Evolutionary conservation across 2,888 invertebrate genomes (phyloP).

Genomic region (Heliconius erato): DNA sequence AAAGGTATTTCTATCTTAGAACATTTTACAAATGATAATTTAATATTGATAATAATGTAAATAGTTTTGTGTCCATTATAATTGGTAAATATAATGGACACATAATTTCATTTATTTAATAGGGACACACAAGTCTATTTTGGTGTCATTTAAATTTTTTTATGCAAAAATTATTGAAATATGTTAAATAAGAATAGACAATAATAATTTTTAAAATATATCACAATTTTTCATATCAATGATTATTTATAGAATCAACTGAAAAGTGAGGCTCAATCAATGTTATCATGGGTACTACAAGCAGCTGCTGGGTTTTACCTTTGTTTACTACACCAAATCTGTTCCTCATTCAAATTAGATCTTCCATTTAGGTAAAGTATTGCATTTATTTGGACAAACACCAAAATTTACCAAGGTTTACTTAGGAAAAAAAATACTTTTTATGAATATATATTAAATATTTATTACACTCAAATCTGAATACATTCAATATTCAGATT

Average conservation of each 20-base stretch:
- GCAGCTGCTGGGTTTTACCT: conserved; percentile 95
- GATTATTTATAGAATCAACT: conserved; percentile 86
- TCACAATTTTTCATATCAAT: not conserved
- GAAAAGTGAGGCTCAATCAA: conserved; percentile 90
- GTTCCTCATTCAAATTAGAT: conserved; percentile 92
- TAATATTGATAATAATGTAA: not conserved
- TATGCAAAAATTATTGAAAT: not conserved
- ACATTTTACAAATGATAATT: not conserved
- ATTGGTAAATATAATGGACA: too few species aligned
- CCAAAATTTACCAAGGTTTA: not conserved
- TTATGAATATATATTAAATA: not conserved
- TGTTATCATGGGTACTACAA: conserved; percentile 92
- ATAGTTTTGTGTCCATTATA: too few species aligned
- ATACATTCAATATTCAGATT: too few species aligned
- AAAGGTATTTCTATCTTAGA: conserved; percentile 82
- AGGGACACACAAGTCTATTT: too few species aligned
- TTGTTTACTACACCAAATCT: conserved; percentile 92
- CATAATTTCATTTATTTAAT: too few species aligned
- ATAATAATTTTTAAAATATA: not conserved
- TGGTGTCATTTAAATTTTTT: too few species aligned
- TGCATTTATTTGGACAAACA: not conserved
- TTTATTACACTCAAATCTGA: too few species aligned
- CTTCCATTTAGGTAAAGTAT: conserved; percentile 88
- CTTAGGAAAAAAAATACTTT: not conserved
- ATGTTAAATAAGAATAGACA: not conserved